These are phyloP conservation scores for Pogonophryne albipinna DNA, from an alignment of 2,797 vertebrate species.

Conservation along the genomic window DNA sequence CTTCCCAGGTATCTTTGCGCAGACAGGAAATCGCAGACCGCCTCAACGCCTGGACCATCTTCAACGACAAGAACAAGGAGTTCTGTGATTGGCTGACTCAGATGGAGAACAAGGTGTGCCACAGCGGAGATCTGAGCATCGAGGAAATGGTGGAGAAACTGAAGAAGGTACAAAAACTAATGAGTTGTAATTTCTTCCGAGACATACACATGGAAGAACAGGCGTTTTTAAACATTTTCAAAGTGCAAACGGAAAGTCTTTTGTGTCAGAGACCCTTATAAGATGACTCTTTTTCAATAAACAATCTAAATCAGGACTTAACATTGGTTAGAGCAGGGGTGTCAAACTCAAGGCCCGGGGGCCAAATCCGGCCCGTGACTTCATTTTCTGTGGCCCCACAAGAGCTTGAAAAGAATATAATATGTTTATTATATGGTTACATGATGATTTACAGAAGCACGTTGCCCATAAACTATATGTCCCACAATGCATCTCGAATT, in stretches of 20 bases:
- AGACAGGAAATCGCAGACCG: slow-evolving; percentile 93
- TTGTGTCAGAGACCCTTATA: background rate
- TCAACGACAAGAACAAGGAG: slow-evolving; percentile 95
- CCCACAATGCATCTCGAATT: too few species aligned
- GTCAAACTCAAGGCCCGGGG: too few species aligned
- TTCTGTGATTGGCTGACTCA: slow-evolving; percentile 94
- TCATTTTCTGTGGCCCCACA: too few species aligned
- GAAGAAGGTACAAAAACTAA: slow-evolving; percentile 86
- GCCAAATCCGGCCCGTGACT: too few species aligned
- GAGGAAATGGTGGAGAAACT: slow-evolving; percentile 96
- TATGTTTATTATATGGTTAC: too few species aligned
- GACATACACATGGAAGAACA: background rate
- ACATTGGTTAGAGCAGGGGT: too few species aligned
- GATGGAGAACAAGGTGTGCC: slow-evolving; percentile 93
- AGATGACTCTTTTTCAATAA: background rate
- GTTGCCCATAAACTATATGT: too few species aligned
- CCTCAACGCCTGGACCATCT: slow-evolving; percentile 93
- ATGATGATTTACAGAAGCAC: too few species aligned
- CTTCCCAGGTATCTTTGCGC: slow-evolving; percentile 87
- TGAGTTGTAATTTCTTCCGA: background rate
- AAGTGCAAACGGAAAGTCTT: background rate
- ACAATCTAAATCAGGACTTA: background rate
- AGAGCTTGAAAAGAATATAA: too few species aligned
- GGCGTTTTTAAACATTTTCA: background rate
- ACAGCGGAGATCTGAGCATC: slow-evolving; percentile 88